Conservation (phyloP, 2,888 invertebrate genomes). For the Timandra comae region DNA sequence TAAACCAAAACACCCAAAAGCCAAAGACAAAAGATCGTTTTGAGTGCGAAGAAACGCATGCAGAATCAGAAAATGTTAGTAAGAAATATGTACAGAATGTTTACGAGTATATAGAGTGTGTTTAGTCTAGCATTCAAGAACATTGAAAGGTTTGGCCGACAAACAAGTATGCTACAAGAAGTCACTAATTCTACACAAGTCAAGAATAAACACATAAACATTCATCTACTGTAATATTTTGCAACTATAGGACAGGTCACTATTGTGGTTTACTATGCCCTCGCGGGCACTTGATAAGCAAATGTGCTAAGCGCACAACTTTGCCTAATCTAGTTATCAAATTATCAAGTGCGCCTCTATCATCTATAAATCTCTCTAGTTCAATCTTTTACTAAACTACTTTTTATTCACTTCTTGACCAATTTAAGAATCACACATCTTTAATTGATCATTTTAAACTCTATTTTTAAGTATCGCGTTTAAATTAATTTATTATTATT, state of each 20-base stretch:
- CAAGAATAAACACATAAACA: slow-evolving; percentile 51
- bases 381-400: slow-evolving; percentile 46
- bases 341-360: slow-evolving; percentile 57
- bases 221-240: slow-evolving; percentile 54
- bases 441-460: slow-evolving; percentile 33
- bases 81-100: slow-evolving; percentile 16
- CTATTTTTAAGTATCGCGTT: slow-evolving; percentile 22
- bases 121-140: slow-evolving; percentile 31
- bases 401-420: slow-evolving; percentile 29
- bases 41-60: slow-evolving; percentile 25
- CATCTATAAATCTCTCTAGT: too few species aligned
- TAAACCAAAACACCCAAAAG: slow-evolving; percentile 38
- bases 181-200: slow-evolving; percentile 50
- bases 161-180: slow-evolving; percentile 32
- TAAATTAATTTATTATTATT: slow-evolving; percentile 32
- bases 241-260: slow-evolving; percentile 76
- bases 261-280: slow-evolving; percentile 67
- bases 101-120: slow-evolving; percentile 24
- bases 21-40: slow-evolving; percentile 23
- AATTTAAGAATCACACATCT: slow-evolving; percentile 30
- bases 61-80: slow-evolving; percentile 26
- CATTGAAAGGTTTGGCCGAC: slow-evolving; percentile 41
- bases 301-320: slow-evolving; percentile 49
- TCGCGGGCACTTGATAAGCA: slow-evolving; percentile 50
- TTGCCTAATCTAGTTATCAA: slow-evolving; percentile 40